phyloP scores from a whole-genome alignment of 2,888 invertebrate genomes.

The Caenorhabditis plicata region DNA sequence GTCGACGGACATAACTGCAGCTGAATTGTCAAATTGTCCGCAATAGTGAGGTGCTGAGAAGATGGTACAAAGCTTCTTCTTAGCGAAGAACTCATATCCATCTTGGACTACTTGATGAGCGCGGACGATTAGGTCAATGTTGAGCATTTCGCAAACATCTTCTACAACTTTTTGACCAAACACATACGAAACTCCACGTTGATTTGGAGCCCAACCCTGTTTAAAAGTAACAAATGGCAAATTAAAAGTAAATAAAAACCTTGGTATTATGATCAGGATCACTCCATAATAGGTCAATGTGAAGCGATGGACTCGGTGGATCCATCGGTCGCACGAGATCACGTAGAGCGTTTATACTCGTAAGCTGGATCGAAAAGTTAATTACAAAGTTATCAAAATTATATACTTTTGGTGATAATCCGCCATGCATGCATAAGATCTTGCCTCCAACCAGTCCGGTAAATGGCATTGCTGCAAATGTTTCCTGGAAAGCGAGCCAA shows the following conservation, averaged over 20 bases:
- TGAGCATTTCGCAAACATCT: constrained; percentile 27
- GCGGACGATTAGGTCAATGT: constrained; percentile 55
- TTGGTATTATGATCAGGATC: constrained; percentile 30
- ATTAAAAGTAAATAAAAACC: no score
- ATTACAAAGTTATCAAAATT: no score
- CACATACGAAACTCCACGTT: constrained; percentile 70
- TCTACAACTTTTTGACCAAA: constrained; percentile 71
- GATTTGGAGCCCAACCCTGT: constrained; percentile 47
- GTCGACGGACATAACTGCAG: constrained; percentile 57
- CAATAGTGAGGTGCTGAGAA: constrained; percentile 54
- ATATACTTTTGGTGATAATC: constrained; percentile 36
- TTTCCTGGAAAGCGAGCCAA: constrained; percentile 51
- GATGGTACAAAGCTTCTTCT: constrained; percentile 50
- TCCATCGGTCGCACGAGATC: constrained; percentile 41
- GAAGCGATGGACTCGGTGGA: constrained; percentile 66
- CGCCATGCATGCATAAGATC: constrained; percentile 58
- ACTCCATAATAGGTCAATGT: constrained; percentile 67
- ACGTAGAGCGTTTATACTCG: constrained; percentile 38
- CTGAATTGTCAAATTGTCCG: constrained; percentile 57
- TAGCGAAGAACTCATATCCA: constrained; percentile 71
- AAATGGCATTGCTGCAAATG: constrained; percentile 51
- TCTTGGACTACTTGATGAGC: constrained; percentile 69
- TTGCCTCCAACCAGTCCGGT: constrained; percentile 42
- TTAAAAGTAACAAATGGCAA: not conserved
- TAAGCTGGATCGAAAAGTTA: no score